A percentile compares a stretch with the other conserved stretches of the same genome.
Evolutionary conservation across 1,140 invertebrate genomes (phyloP).

Genomic region (Diachasma alloeum): DNA sequence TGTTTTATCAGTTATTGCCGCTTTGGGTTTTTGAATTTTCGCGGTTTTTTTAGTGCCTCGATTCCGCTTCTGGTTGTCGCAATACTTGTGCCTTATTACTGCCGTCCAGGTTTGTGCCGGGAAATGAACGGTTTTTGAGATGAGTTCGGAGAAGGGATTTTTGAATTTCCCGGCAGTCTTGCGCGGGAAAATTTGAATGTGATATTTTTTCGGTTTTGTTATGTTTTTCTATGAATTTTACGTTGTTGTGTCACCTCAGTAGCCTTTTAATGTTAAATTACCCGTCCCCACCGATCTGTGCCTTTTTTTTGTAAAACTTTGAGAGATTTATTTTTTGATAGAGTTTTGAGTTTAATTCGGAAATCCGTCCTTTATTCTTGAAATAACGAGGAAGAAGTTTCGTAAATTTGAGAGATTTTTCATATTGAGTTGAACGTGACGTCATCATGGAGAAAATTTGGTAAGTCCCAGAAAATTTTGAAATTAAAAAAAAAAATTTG

Average conservation of each 20-base stretch:
- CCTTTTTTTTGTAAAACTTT: background rate
- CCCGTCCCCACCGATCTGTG: background rate
- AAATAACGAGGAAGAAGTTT: background rate
- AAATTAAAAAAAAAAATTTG: too few species aligned
- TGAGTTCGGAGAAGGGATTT: background rate
- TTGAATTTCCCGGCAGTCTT: background rate
- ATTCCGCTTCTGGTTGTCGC: conserved; percentile 22
- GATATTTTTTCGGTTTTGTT: background rate
- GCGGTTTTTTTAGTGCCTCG: background rate
- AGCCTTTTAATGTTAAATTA: conserved; percentile 10
- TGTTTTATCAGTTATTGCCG: background rate
- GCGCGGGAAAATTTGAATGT: background rate
- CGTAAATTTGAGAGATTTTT: background rate
- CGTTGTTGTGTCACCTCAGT: conserved; percentile 6
- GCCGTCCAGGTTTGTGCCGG: conserved; percentile 35
- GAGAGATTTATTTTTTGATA: background rate
- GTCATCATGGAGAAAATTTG: conserved; percentile 25
- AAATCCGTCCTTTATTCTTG: background rate
- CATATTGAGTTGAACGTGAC: background rate
- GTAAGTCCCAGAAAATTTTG: conserved; percentile 1
- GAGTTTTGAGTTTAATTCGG: background rate
- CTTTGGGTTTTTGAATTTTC: conserved; percentile 8
- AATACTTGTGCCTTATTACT: conserved; percentile 34
- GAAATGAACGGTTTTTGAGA: background rate
- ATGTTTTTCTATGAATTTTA: conserved; percentile 7